Percentiles rank a stretch among this genome's conserved stretches.
Evolutionary conservation across 2,888 invertebrate species (phyloP).

Genomic region (Carpatolechia fugitivella): DNA sequence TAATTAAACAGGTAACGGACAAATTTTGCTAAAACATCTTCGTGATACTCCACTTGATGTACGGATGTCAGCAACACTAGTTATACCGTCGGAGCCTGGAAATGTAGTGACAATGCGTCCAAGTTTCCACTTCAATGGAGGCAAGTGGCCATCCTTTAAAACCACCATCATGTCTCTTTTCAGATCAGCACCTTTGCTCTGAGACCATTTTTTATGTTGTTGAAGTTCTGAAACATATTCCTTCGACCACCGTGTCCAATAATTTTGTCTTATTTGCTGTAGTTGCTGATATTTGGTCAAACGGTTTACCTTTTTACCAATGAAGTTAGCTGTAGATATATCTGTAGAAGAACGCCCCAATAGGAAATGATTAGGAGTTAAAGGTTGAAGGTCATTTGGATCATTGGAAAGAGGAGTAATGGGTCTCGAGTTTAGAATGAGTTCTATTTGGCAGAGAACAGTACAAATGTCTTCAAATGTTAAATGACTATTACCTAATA

Average conservation of each 20-base stretch:
- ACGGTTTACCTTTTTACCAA: background rate
- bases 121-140: too few relatives aligned
- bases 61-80: too few relatives aligned
- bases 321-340: conserved; percentile 10
- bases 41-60: too few relatives aligned
- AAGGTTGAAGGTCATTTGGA: conserved; percentile 14
- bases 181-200: background rate
- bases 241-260: conserved; percentile 18
- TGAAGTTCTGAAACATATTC: conserved; percentile 17
- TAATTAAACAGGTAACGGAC: too few relatives aligned
- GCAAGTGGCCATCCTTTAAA: too few relatives aligned
- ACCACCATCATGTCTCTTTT: too few relatives aligned
- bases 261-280: conserved; percentile 15
- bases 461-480: conserved; percentile 19
- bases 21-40: too few relatives aligned
- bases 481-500: conserved; percentile 6
- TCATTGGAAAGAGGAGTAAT: conserved; percentile 18
- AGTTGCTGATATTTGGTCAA: conserved; percentile 3
- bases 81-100: too few relatives aligned
- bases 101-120: too few relatives aligned
- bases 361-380: conserved; percentile 18
- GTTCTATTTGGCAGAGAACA: conserved; percentile 19
- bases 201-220: conserved; percentile 21
- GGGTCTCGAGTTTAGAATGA: conserved; percentile 22
- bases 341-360: conserved; percentile 17